Evolutionary conservation across 2,888 invertebrate genomes (phyloP).

Genomic region (Odontothrips loti): DNA sequence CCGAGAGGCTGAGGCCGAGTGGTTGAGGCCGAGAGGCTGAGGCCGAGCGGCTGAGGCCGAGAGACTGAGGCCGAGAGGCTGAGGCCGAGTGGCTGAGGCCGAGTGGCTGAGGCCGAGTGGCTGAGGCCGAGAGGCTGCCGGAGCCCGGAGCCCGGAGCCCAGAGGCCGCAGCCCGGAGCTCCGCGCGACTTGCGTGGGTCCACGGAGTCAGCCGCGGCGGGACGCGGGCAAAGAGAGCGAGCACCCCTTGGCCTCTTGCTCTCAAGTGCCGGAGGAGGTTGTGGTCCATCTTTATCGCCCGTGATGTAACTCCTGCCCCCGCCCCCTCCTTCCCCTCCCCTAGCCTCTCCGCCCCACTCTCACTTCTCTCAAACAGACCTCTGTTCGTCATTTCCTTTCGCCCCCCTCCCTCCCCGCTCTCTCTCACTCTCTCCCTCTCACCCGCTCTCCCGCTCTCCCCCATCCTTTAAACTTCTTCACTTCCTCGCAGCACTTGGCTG

Average conservation of each 20-base stretch:
- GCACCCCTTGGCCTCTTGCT: neutral
- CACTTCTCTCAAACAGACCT: neutral
- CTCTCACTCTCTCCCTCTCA: neutral
- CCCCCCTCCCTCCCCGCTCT: neutral
- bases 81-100: too few species aligned
- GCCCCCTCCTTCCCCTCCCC: neutral
- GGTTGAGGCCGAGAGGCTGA: too few species aligned
- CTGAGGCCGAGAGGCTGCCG: too few species aligned
- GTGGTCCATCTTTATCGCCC: conserved; percentile 11
- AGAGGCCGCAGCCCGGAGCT: too few species aligned
- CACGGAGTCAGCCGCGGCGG: too few species aligned
- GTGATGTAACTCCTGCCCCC: conserved; percentile 5
- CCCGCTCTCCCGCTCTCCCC: neutral
- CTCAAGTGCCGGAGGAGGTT: conserved; percentile 4
- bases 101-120: too few species aligned
- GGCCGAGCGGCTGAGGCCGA: too few species aligned
- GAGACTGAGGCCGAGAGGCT: too few species aligned
- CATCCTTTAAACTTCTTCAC: neutral
- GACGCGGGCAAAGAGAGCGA: too few species aligned
- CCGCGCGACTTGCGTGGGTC: too few species aligned
- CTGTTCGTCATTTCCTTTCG: neutral
- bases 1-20: too few species aligned
- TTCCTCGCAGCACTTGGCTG: neutral
- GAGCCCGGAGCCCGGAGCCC: too few species aligned
- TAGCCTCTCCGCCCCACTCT: neutral